A percentile compares a stretch with the other conserved stretches of the same genome.
Evolutionary conservation across 2,888 invertebrate species (phyloP).

Genomic region (Byasa hedistus): DNA sequence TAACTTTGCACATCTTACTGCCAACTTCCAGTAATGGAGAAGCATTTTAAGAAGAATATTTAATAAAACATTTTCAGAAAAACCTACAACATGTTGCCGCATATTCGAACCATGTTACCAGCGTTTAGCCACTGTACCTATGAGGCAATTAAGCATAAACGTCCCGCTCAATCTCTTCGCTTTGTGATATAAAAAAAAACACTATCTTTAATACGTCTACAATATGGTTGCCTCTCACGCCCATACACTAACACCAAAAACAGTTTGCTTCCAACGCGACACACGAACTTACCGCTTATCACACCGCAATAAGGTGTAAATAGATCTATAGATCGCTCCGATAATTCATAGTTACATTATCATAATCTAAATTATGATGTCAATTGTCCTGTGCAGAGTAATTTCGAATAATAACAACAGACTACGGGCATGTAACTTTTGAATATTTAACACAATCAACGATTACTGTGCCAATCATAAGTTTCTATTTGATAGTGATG

Average conservation of each 20-base stretch:
- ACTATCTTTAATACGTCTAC: neutral
- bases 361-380: slow-evolving; percentile 62
- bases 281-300: slow-evolving; percentile 38
- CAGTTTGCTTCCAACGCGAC: slow-evolving; percentile 35
- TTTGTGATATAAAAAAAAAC: neutral
- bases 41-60: too few species aligned
- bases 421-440: slow-evolving; percentile 7
- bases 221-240: slow-evolving; percentile 41
- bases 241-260: slow-evolving; percentile 41
- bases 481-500: too few species aligned
- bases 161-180: too few species aligned
- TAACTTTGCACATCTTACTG: too few species aligned
- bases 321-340: slow-evolving; percentile 29
- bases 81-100: too few species aligned
- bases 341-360: slow-evolving; percentile 38
- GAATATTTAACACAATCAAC: slow-evolving; percentile 4
- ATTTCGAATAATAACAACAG: slow-evolving; percentile 27
- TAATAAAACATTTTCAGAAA: too few species aligned
- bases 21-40: too few species aligned
- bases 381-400: slow-evolving; percentile 41
- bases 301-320: slow-evolving; percentile 37
- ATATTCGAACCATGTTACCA: too few species aligned
- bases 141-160: too few species aligned
- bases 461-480: neutral
- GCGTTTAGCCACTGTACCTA: too few species aligned